phyloP scores from a whole-genome alignment of 1,140 invertebrate genomes.

The Pteromalus puparum region DNA sequence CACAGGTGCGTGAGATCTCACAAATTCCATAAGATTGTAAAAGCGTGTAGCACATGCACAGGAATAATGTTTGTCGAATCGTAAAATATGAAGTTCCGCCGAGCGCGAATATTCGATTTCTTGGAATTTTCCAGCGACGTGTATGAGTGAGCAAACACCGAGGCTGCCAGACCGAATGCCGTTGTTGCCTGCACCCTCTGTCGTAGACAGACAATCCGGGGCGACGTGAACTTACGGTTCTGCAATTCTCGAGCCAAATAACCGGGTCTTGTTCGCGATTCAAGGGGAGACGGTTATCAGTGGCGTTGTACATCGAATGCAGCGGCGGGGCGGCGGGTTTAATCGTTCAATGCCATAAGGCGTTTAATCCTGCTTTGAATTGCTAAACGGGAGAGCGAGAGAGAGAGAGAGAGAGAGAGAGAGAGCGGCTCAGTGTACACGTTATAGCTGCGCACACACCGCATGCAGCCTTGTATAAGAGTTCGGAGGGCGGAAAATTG shows the following conservation, averaged over 20 bases:
- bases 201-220: neutral
- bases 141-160: neutral
- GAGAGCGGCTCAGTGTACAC: neutral
- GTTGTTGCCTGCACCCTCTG: too few species aligned
- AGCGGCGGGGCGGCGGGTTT: neutral
- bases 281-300: neutral
- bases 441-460: neutral
- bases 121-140: neutral
- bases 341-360: constrained; percentile 28
- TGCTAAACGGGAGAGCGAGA: neutral
- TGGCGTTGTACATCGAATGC: neutral
- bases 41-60: neutral
- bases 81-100: neutral
- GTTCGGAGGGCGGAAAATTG: neutral
- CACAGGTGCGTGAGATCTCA: constrained; percentile 77
- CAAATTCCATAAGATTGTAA: neutral
- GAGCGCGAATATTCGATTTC: neutral
- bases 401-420: neutral
- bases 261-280: too few species aligned
- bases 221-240: neutral
- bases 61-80: constrained; percentile 1
- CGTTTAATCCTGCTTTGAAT: constrained; percentile 32
- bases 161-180: too few species aligned
- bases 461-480: neutral
- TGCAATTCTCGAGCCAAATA: too few species aligned